phyloP scores from a whole-genome alignment of 2,797 vertebrate species.

The Neomorphus geoffroyi region DNA sequence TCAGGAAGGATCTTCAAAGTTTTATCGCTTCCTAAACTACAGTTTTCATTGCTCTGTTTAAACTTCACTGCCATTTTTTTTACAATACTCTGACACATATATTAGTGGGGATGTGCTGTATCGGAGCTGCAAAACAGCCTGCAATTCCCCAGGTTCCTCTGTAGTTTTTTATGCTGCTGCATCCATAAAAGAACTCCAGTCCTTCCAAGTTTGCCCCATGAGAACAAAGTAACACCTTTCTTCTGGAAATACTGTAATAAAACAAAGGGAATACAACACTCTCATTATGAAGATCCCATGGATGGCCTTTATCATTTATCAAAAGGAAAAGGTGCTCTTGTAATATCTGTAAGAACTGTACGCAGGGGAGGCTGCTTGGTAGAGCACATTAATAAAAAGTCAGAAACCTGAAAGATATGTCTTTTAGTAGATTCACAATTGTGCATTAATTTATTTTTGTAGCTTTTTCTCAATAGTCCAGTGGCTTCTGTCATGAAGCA shows the following conservation, averaged over 20 bases:
- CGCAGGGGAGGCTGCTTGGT: constrained; percentile 60
- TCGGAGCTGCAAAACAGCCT: constrained; percentile 55
- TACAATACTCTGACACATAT: constrained; percentile 43
- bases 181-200: constrained; percentile 68
- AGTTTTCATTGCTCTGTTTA: constrained; percentile 63
- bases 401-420: constrained; percentile 70
- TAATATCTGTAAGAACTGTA: constrained; percentile 65
- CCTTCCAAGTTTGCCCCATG: constrained; percentile 60
- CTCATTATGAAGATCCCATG: constrained; percentile 66
- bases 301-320: constrained; percentile 72
- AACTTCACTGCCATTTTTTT: constrained; percentile 64
- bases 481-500: constrained; percentile 65
- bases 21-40: constrained; percentile 53
- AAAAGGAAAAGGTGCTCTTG: constrained; percentile 68
- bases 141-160: constrained; percentile 69
- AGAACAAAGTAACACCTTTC: constrained; percentile 70
- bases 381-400: constrained; percentile 74
- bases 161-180: constrained; percentile 50
- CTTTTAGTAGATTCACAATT: constrained; percentile 56
- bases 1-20: constrained; percentile 33
- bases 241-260: constrained; percentile 72
- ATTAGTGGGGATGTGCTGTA: constrained; percentile 42
- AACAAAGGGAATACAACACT: constrained; percentile 69
- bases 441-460: constrained; percentile 74
- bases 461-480: constrained; percentile 71